A percentile compares a stretch with the other conserved stretches of the same genome.
Conservation (phyloP, 2,888 invertebrate genomes). For the Itoplectis maculator region DNA sequence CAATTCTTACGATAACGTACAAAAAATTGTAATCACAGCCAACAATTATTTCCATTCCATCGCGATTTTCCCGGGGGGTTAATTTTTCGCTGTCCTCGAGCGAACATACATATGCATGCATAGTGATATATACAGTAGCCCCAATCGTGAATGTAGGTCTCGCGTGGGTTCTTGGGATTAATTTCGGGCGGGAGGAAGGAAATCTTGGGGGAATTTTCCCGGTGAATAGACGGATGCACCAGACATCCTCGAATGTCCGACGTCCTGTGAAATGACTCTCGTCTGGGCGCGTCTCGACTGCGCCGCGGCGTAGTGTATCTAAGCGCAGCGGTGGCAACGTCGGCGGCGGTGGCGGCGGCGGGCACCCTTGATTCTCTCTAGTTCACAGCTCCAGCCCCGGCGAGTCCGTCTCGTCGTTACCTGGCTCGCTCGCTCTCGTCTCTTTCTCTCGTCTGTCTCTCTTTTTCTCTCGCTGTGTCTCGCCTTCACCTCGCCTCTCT, state of each 20-base stretch:
- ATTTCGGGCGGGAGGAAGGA: neutral
- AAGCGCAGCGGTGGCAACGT: constrained; percentile 30
- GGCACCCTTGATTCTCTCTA: constrained; percentile 53
- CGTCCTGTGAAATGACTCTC: constrained; percentile 55
- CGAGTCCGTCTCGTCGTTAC: constrained; percentile 56
- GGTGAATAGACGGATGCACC: constrained; percentile 28
- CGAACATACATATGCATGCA: neutral
- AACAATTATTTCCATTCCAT: too few species aligned
- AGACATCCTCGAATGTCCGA: constrained; percentile 46
- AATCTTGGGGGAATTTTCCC: constrained; percentile 6
- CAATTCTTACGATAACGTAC: too few species aligned
- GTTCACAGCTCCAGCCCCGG: constrained; percentile 37
- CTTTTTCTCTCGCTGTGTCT: constrained; percentile 39
- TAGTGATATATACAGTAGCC: too few species aligned
- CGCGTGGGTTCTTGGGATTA: neutral
- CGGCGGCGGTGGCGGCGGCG: too few species aligned
- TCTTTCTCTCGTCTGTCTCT: constrained; percentile 1
- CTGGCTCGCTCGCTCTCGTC: constrained; percentile 28
- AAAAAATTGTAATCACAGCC: too few species aligned
- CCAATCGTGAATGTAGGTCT: neutral
- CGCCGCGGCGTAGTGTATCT: constrained; percentile 3
- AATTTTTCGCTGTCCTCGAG: too few species aligned
- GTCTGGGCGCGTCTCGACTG: constrained; percentile 52
- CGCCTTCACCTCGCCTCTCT: too few species aligned
- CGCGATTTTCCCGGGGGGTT: too few species aligned